Conservation (phyloP, 1,140 invertebrate species). For the Drusus annulatus region DNA sequence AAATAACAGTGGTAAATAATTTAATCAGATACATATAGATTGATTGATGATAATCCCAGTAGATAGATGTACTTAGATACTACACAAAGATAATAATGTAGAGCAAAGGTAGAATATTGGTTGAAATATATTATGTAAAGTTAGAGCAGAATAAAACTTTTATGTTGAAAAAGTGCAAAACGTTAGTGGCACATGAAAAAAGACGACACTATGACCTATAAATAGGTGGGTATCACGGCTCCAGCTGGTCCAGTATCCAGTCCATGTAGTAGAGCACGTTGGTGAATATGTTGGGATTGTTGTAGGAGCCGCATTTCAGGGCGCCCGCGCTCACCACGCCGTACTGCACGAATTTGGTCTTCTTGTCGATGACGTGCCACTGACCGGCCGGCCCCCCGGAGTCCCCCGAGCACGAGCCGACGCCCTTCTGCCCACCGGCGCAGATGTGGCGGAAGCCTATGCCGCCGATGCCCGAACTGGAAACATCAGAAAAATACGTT, state of each 20-base stretch:
- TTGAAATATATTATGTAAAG: too few species aligned
- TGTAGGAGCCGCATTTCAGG: slow-evolving; percentile 65
- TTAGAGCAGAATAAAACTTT: too few species aligned
- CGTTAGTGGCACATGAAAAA: too few species aligned
- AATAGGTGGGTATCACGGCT: neutral
- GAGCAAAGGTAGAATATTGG: too few species aligned
- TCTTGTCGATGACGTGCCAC: neutral
- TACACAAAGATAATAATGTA: too few species aligned
- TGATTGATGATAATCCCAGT: too few species aligned
- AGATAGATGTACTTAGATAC: too few species aligned
- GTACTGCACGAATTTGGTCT: slow-evolving; percentile 70
- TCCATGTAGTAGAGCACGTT: slow-evolving; percentile 75
- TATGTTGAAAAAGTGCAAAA: too few species aligned
- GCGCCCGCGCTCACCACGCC: slow-evolving; percentile 81
- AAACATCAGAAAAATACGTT: neutral
- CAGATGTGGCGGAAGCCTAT: neutral
- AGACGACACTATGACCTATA: too few species aligned
- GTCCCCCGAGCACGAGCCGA: neutral
- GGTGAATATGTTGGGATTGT: slow-evolving; percentile 77
- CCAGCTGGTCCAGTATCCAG: slow-evolving; percentile 77
- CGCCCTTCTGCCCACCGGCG: neutral
- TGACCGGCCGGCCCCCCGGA: neutral
- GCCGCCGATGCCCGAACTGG: neutral
- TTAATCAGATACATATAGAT: too few species aligned
- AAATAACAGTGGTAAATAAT: too few species aligned